Evolutionary conservation across 2,113 vertebrate species (phyloP).

Genomic region (Crotalus viridis): DNA sequence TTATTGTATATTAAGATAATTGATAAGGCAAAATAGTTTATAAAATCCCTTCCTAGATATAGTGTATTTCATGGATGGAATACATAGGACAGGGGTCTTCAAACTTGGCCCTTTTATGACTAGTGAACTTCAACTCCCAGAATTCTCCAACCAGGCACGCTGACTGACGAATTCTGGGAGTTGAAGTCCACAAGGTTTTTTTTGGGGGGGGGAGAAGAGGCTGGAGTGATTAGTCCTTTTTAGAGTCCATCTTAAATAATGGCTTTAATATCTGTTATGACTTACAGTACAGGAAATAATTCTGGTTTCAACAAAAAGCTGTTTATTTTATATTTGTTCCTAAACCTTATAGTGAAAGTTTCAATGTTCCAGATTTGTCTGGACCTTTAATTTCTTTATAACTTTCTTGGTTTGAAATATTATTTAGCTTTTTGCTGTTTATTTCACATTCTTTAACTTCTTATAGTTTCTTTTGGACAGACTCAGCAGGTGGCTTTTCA

Average conservation of each 20-base stretch:
- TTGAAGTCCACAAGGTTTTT: not conserved
- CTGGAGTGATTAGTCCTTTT: not conserved
- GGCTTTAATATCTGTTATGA: not conserved
- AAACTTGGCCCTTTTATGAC: no score
- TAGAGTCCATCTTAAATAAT: not conserved
- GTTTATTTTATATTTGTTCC: not conserved
- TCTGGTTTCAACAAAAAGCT: not conserved
- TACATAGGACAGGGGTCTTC: not conserved
- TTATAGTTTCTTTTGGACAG: not conserved
- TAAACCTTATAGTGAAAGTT: not conserved
- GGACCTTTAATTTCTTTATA: not conserved
- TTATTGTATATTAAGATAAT: not conserved
- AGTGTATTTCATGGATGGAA: not conserved
- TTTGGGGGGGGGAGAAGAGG: not conserved
- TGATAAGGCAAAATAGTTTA: not conserved
- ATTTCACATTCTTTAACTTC: not conserved
- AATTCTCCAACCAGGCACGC: no score
- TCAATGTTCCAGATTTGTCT: not conserved
- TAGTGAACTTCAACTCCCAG: no score
- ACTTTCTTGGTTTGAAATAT: not conserved
- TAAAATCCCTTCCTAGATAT: not conserved
- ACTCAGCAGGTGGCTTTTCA: not conserved
- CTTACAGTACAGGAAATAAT: not conserved
- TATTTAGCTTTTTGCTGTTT: not conserved
- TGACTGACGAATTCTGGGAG: no score